phyloP scores from a whole-genome alignment of 2,113 vertebrate species.

The Grus americana region DNA sequence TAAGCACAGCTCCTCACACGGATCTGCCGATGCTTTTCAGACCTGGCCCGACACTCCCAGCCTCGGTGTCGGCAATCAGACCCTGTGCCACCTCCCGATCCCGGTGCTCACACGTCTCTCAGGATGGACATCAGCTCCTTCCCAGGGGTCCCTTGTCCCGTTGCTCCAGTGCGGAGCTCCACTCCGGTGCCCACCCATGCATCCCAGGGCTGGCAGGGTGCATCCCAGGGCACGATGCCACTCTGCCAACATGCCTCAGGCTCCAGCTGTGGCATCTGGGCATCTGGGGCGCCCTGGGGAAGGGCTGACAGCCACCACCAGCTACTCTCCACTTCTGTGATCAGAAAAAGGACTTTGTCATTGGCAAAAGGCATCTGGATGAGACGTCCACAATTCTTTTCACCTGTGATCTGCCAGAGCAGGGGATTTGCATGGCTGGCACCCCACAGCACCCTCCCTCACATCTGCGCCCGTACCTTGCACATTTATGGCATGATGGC shows the following conservation, averaged over 20 bases:
- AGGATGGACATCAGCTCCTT: neutral
- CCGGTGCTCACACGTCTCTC: neutral
- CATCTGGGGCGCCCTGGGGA: neutral
- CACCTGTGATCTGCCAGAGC: neutral
- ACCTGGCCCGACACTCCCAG: neutral
- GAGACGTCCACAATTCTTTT: neutral
- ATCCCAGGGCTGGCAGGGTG: neutral
- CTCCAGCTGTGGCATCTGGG: neutral
- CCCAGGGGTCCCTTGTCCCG: neutral
- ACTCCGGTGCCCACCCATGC: rapidly evolving
- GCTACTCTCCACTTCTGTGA: neutral
- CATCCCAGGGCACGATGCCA: rapidly evolving
- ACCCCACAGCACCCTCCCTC: neutral
- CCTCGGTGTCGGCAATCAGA: rapidly evolving
- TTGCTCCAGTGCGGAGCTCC: neutral
- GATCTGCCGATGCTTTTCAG: neutral
- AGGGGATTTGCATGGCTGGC: neutral
- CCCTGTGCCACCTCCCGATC: neutral
- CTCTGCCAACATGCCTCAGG: neutral
- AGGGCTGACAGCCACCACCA: neutral
- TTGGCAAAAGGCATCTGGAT: neutral
- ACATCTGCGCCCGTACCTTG: rapidly evolving
- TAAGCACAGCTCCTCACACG: neutral
- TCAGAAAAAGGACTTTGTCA: neutral
- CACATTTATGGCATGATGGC: neutral